These are phyloP conservation scores for Oreochromis niloticus DNA, from an alignment of 2,113 vertebrate species.

Conservation along the genomic window DNA sequence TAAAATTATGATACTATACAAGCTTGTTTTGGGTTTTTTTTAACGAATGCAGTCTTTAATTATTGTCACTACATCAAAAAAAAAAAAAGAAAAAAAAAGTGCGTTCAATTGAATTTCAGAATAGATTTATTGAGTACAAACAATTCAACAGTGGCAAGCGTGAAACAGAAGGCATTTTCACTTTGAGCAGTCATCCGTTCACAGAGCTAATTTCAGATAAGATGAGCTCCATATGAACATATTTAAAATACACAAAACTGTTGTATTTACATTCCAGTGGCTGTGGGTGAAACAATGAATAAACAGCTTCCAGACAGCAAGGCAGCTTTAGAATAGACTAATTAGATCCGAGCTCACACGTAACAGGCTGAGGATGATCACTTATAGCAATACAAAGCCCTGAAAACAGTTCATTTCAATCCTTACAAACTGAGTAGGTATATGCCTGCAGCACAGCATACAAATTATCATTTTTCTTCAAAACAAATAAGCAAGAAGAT, in stretches of 20 bases:
- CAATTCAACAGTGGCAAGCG: not conserved
- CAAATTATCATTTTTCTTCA: constrained; percentile 13
- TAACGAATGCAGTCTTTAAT: not conserved
- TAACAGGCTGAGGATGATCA: constrained; percentile 6
- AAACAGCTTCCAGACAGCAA: constrained; percentile 5
- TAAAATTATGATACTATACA: constrained; percentile 13
- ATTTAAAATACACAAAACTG: constrained; percentile 13
- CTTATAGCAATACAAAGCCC: constrained; percentile 12
- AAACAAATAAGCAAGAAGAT: constrained; percentile 33
- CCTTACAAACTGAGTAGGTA: constrained; percentile 21
- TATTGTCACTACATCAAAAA: not conserved
- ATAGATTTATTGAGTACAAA: constrained; percentile 60
- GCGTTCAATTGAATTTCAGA: not conserved
- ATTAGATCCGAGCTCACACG: constrained; percentile 27
- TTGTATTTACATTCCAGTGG: constrained; percentile 50
- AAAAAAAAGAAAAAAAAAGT: not conserved
- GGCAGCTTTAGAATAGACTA: constrained; percentile 5
- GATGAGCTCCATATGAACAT: constrained; percentile 15
- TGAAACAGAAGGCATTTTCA: constrained; percentile 30
- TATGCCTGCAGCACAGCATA: constrained; percentile 1
- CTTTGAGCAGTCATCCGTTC: not conserved
- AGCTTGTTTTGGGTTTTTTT: not conserved
- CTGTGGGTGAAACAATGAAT: constrained; percentile 25
- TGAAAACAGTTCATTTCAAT: constrained; percentile 23
- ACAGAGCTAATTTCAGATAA: constrained; percentile 6